phyloP scores from a whole-genome alignment of 2,888 invertebrate species.

The Pomacea canaliculata region DNA sequence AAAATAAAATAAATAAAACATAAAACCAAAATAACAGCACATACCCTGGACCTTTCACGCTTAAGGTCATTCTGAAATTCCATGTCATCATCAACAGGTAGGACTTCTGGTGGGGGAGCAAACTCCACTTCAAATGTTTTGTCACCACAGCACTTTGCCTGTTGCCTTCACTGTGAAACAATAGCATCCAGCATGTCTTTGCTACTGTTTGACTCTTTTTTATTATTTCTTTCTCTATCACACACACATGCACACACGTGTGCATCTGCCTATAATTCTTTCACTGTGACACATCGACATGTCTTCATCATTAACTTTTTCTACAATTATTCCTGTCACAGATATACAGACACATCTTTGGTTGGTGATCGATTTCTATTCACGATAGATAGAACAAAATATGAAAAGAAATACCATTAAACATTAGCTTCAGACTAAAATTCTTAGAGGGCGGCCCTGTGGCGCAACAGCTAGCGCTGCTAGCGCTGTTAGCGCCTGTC shows the following conservation, averaged over 20 bases:
- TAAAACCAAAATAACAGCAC: not conserved
- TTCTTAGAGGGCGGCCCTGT: not conserved
- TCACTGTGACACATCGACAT: too few relatives aligned
- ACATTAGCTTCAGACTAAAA: too few relatives aligned
- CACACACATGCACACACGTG: not conserved
- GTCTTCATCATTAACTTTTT: too few relatives aligned
- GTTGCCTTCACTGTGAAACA: constrained; percentile 63
- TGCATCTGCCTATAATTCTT: not conserved
- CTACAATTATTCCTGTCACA: too few relatives aligned
- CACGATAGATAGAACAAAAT: too few relatives aligned
- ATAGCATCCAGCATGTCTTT: constrained; percentile 3
- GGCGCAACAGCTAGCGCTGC: too few relatives aligned
- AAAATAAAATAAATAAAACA: too few relatives aligned
- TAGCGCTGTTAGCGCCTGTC: too few relatives aligned
- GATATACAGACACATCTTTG: too few relatives aligned
- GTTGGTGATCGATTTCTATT: too few relatives aligned
- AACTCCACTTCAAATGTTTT: constrained; percentile 69
- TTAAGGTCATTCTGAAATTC: constrained; percentile 62
- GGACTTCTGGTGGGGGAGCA: constrained; percentile 44
- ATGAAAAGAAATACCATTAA: too few relatives aligned
- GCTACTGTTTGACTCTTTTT: not conserved
- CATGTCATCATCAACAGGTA: constrained; percentile 62
- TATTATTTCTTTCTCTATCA: not conserved
- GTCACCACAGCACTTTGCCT: constrained; percentile 68
- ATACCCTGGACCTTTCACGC: constrained; percentile 52